Conservation (phyloP, 2,888 invertebrate genomes). For the Tupiocoris notatus region DNA sequence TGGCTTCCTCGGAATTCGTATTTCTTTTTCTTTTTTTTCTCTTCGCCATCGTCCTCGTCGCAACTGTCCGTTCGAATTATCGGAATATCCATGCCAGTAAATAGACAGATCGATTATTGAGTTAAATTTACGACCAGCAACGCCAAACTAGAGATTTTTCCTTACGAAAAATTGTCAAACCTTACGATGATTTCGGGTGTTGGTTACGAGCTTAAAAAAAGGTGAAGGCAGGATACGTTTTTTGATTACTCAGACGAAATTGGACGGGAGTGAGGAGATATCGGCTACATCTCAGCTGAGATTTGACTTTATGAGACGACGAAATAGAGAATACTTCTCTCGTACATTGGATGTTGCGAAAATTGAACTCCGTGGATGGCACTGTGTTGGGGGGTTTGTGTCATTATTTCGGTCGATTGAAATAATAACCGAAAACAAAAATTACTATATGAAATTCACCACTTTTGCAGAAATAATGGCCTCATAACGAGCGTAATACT, state of each 20-base stretch:
- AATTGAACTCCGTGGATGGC: neutral
- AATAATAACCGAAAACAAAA: too few relatives aligned
- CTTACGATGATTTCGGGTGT: too few relatives aligned
- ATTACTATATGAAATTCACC: too few relatives aligned
- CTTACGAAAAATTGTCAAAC: too few relatives aligned
- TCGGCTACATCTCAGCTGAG: neutral
- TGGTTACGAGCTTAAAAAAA: too few relatives aligned
- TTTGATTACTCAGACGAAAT: neutral
- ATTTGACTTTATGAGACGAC: neutral
- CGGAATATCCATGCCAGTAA: conserved; percentile 48
- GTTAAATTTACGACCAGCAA: too few relatives aligned
- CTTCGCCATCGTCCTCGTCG: conserved; percentile 44
- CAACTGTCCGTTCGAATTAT: conserved; percentile 48
- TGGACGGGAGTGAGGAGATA: neutral
- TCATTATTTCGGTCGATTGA: neutral
- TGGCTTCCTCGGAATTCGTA: conserved; percentile 48
- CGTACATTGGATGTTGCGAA: neutral
- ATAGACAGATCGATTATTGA: too few relatives aligned
- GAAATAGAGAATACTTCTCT: neutral
- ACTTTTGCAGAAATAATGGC: too few relatives aligned
- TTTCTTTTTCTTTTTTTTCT: conserved; percentile 44
- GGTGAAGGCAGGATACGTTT: neutral
- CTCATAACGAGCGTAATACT: too few relatives aligned
- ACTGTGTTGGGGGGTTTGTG: neutral
- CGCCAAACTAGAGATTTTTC: too few relatives aligned